These are phyloP conservation scores for Drosophila quadrilineata DNA, from an alignment of 1,140 invertebrate genomes.

Conservation along the genomic window DNA sequence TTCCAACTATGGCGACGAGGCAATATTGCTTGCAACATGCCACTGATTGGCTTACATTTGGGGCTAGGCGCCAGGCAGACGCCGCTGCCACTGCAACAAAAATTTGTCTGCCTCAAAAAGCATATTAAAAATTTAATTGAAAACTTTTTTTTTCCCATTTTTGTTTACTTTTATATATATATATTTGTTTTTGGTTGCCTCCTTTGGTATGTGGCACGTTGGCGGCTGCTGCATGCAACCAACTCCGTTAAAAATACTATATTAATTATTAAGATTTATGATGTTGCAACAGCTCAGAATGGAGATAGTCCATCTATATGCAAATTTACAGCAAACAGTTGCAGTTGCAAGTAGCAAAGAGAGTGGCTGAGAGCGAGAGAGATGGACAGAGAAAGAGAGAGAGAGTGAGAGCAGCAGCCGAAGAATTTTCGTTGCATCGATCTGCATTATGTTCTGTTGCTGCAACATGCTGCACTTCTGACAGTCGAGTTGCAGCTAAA, in stretches of 20 bases:
- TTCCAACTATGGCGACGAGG: not conserved
- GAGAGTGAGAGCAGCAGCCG: too few relatives aligned
- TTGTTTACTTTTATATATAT: too few relatives aligned
- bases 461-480: too few relatives aligned
- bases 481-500: too few relatives aligned
- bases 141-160: conserved; percentile 48
- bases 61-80: conserved; percentile 65
- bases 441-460: too few relatives aligned
- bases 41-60: conserved; percentile 61
- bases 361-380: conserved; percentile 2
- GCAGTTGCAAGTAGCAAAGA: not conserved
- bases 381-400: not conserved
- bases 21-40: conserved; percentile 15
- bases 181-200: conserved; percentile 13
- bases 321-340: conserved; percentile 35
- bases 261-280: conserved; percentile 74
- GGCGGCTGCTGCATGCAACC: conserved; percentile 16
- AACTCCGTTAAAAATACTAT: too few relatives aligned
- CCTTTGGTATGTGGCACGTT: not conserved
- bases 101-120: conserved; percentile 26
- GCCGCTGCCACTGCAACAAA: conserved; percentile 36
- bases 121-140: conserved; percentile 69
- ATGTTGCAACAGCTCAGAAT: conserved; percentile 15
- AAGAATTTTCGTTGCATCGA: too few relatives aligned
- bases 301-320: conserved; percentile 65